Evolutionary conservation across 2,888 invertebrate species (phyloP), one percentile per base, ranked within the genome.

Genomic region (Eilema griseolum): DNA sequence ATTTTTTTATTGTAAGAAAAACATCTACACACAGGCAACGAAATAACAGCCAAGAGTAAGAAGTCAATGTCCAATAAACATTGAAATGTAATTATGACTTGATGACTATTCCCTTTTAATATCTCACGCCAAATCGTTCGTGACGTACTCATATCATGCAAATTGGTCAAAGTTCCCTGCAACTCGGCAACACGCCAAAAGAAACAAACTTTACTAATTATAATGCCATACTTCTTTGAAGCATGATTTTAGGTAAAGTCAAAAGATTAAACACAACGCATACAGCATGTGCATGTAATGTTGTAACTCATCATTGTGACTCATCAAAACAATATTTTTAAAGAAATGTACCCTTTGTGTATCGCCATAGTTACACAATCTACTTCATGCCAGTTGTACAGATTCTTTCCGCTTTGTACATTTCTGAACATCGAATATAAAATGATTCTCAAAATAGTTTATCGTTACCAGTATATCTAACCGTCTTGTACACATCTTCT

Each of bases 161-260:
- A 87, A 88, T 88, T 88, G 86, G 80, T 82, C 86, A 86, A 85
- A 87, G 85, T 83, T 79, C 84, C 75, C 80, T 80, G 81, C 82
- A 81, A 88, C 87, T 86, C 88, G 88, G 88, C 78, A 66, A 52
- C 31, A 31, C 73, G 83, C 86, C 89, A 86, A 88, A 86, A 86
- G 83, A 81, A 79, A 78, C 74, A 77, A 83, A 78, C 77, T 65
- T 59, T 72, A 82, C 82, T 81, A 85, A 85, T 86, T 85, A 85
- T 83, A 81, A 76, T 74, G 75, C 75, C 77, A 83, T 69, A 79
- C 72, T 70, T 74, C 75, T 79, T 79, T 73, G 77, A 80, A 67
- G 69, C 72, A n/a, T n/a, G 10, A 65, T 56, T 63, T 46, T 28
- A 16, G 10, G 41, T 63, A 26, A 26, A 26, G 31, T 23, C 31